Percentiles rank a stretch among this genome's conserved stretches.
Evolutionary conservation across 2,797 vertebrate genomes (phyloP).

Genomic region (Naso thynnoides): DNA sequence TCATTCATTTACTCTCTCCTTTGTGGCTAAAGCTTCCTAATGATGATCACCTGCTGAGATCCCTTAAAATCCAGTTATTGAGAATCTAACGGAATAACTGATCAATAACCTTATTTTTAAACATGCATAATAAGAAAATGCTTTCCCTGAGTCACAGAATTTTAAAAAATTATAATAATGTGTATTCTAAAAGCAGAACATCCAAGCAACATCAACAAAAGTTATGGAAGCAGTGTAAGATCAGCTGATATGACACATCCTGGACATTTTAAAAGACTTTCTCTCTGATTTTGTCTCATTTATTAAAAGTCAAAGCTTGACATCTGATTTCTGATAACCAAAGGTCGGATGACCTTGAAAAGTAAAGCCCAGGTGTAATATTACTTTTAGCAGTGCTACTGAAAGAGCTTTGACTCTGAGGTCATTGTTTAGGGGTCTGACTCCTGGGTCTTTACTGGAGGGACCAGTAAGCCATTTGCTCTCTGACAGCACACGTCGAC

Average conservation of each 20-base stretch:
- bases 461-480: not conserved
- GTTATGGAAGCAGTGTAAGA: not conserved
- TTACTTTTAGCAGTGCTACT: slow-evolving; percentile 12
- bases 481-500: slow-evolving; percentile 18
- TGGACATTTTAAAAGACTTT: not conserved
- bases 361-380: not conserved
- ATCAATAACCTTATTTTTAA: slow-evolving; percentile 41
- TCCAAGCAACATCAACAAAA: not conserved
- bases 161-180: not conserved
- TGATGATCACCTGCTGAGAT: slow-evolving; percentile 38
- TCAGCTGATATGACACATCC: not conserved
- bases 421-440: not conserved
- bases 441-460: not conserved
- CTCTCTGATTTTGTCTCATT: not conserved
- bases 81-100: slow-evolving; percentile 38
- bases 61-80: slow-evolving; percentile 30
- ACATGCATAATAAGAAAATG: slow-evolving; percentile 37
- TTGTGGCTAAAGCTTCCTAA: slow-evolving; percentile 62
- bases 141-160: slow-evolving; percentile 14
- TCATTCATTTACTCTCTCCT: slow-evolving; percentile 66
- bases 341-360: slow-evolving; percentile 15
- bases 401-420: not conserved
- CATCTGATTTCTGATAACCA: slow-evolving; percentile 2
- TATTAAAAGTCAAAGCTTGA: not conserved
- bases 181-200: slow-evolving; percentile 23